Evolutionary conservation across 2,888 invertebrate genomes (phyloP), one percentile per base, ranked within the genome.

Genomic region (Watsonalla binaria): DNA sequence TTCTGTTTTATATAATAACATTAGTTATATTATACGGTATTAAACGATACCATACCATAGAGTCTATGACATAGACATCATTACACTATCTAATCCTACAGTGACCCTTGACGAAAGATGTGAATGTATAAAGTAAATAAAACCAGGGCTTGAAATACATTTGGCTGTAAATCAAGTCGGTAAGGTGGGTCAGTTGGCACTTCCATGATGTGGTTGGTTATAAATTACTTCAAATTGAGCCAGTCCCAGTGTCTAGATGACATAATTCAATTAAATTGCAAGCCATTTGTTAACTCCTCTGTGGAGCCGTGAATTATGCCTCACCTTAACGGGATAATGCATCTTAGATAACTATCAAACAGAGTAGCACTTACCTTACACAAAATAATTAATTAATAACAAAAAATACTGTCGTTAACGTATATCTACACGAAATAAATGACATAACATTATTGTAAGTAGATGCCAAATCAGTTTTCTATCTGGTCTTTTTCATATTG

Each of bases 261-360:
- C 83, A 83, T 83, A 82, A 83, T 82, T 83, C 83, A 83, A 83
- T 83, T 83, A 82, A 75, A 84, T 82, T 78, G 77, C 78, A 54
- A 62, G 62, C 78, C 78, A 78, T 83, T 82, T 78, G 74, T 82
- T 78, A 80, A 60, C 60, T 65, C 59, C 62, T 63, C 63, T 61
- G 62, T 60, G 68, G 65, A 64, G 65, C 65, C 57, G 68, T 78
- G 78, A 77, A 68, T 75, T 77, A 76, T 75, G 71, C 65, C 55
- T 58, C 59, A 61, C 60, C 57, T 54, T 49, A 54, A 55, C 54
- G 56, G 52, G 60, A 55, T 60, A 54, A 59, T 51, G 48, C 45
- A 48, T n/a, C 34, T 14, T 6, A 24, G 24, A 42, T 49, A 49
- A 48, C 34, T 48, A 48, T 48, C 48, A 37, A 9, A 33, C 46